Base-by-base conservation (phyloP, 2,113 vertebrate species). In the Amblyopsis rosae region DNA sequence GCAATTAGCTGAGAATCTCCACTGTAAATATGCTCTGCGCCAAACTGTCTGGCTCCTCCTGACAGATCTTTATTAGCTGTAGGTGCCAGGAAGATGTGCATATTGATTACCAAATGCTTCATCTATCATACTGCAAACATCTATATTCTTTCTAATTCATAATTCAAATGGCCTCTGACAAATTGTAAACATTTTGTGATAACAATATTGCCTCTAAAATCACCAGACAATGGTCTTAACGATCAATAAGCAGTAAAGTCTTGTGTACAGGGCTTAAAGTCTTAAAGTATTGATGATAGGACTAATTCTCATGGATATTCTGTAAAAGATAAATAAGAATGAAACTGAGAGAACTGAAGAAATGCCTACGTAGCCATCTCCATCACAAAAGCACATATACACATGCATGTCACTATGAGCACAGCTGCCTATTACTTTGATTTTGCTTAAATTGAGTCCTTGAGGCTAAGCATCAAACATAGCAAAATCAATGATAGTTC, bases 41-140 rank as follows among this genome's bases (percentile, higher is more conserved):
- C 83, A 75, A 81, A 75, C 79, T 76, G 85, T 86, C 86, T 90
- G 86, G 73, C 82, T 86, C 79, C 79, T 32, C 46, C 56, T 77
- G 69, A 76, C 69, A 63, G 50, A 80, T 76, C 75, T 82, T 82
- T 83, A 81, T 87, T 81, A 84, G 80, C 81, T 82, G 79, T 76
- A 77, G 76, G 80, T 87, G 77, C 76, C 80, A 79, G 86, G 68
- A 69, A 84, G 80, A 88, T 81, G 73, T 76, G 81, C 79, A 84
- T 82, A 82, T 85, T 87, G 82, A 87, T 84, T 75, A 80, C 48
- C 61, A 77, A 77, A 65, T 64, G 70, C 35, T 41, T 41, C 35
- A 41, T 41, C 35, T 41, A 41, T 41, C 35, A 41, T 41, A 41
- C 35, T 8, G 35, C 35, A 41, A 41, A 41, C 71, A 75, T 77